phyloP scores from a whole-genome alignment of 2,888 invertebrate species.

The Xestia ashworthii region DNA sequence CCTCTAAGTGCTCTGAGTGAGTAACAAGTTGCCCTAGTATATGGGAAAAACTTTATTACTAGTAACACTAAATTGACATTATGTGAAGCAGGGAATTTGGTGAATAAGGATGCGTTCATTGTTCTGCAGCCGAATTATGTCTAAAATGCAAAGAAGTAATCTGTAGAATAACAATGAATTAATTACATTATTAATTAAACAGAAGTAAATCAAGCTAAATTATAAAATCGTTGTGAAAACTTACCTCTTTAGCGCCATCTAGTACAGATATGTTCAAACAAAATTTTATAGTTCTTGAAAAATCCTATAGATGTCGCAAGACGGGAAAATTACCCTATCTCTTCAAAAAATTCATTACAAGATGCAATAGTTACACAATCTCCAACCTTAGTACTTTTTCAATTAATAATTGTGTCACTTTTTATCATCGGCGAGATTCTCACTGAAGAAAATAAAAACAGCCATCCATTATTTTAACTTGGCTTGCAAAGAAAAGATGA shows the following conservation, averaged over 20 bases:
- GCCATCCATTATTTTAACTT: conserved; percentile 65
- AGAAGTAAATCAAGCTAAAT: not conserved
- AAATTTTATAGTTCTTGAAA: not conserved
- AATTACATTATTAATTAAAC: fast-evolving
- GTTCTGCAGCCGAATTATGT: not conserved
- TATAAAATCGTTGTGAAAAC: not conserved
- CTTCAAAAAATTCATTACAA: conserved; percentile 14
- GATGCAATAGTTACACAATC: conserved; percentile 36
- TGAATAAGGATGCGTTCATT: conserved; percentile 56
- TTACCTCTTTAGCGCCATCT: conserved; percentile 19
- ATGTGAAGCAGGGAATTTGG: conserved; percentile 55
- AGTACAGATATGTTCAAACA: not conserved
- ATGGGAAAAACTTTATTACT: conserved; percentile 14
- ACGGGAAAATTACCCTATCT: not conserved
- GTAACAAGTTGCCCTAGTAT: not conserved
- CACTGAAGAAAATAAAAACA: conserved; percentile 51
- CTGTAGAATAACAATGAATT: not conserved
- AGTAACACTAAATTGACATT: conserved; percentile 72
- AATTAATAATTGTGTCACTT: conserved; percentile 61
- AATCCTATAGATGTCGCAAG: conserved; percentile 35
- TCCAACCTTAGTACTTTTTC: conserved; percentile 39
- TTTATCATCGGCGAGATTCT: conserved; percentile 46
- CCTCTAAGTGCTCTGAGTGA: not conserved
- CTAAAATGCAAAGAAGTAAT: fast-evolving
- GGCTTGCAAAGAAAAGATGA: conserved; percentile 70